Evolutionary conservation across 1,140 invertebrate species (phyloP).

Genomic region (Pachypeltis micranthus): DNA sequence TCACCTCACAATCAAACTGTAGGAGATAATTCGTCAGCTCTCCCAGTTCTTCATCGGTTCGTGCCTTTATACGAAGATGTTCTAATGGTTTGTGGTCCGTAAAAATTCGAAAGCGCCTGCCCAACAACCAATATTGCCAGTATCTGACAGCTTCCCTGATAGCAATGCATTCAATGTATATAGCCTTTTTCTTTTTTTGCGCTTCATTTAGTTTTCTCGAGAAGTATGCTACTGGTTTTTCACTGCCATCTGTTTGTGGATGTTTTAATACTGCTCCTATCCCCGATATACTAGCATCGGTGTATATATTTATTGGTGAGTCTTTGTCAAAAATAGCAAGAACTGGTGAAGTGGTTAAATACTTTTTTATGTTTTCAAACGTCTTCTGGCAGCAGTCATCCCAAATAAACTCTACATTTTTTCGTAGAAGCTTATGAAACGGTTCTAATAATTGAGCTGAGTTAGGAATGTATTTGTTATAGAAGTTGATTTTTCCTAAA

Average conservation of each 20-base stretch:
- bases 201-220: no score
- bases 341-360: conserved; percentile 1
- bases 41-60: no score
- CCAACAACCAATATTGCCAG: no score
- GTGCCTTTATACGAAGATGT: no score
- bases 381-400: conserved; percentile 13
- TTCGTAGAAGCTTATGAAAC: conserved; percentile 31
- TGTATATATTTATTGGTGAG: conserved; percentile 29
- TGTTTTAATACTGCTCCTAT: conserved; percentile 1
- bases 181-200: no score
- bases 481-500: conserved; percentile 32
- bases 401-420: conserved; percentile 30
- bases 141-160: no score
- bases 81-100: no score
- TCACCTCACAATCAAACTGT: no score
- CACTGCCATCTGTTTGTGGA: background rate
- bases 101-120: no score
- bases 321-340: conserved; percentile 7
- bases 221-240: no score
- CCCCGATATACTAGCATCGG: conserved; percentile 28
- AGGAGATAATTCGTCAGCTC: no score
- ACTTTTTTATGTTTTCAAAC: background rate
- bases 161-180: no score
- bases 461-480: conserved; percentile 31
- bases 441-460: conserved; percentile 29